These are phyloP conservation scores for Seriola rivoliana DNA, from an alignment of 2,113 vertebrate genomes.

Conservation along the genomic window DNA sequence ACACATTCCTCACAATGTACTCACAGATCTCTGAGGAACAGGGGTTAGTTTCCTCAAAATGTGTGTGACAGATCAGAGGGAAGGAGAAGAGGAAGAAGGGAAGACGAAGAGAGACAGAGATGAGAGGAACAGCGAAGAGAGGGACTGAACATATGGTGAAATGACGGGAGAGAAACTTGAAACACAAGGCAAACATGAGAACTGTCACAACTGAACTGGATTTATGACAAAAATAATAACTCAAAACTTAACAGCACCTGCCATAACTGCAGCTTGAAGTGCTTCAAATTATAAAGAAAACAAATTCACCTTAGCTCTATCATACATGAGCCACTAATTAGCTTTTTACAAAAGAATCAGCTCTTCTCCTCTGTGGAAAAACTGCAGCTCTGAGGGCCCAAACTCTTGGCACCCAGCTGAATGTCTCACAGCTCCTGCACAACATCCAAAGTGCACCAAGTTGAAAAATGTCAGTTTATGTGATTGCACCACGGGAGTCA, in stretches of 20 bases:
- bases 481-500: conserved; percentile 67
- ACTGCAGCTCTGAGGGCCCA: conserved; percentile 24
- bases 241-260: conserved; percentile 17
- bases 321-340: conserved; percentile 28
- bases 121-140: conserved; percentile 21
- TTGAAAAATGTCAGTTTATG: conserved; percentile 59
- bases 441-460: conserved; percentile 27
- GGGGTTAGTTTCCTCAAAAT: conserved; percentile 50
- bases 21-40: conserved; percentile 78
- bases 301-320: conserved; percentile 5
- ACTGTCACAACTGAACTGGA: not conserved
- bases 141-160: not conserved
- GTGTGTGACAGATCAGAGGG: conserved; percentile 66
- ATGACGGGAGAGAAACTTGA: not conserved
- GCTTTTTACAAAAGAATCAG: conserved; percentile 45
- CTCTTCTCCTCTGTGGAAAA: conserved; percentile 42
- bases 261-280: conserved; percentile 2
- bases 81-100: conserved; percentile 6
- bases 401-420: conserved; percentile 37
- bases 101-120: conserved; percentile 25
- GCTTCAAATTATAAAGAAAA: conserved; percentile 5
- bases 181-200: not conserved
- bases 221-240: not conserved
- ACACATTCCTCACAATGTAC: conserved; percentile 79
- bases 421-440: conserved; percentile 42